Conservation (phyloP, 2,888 invertebrate genomes). For the Sclerodermus sp. region DNA sequence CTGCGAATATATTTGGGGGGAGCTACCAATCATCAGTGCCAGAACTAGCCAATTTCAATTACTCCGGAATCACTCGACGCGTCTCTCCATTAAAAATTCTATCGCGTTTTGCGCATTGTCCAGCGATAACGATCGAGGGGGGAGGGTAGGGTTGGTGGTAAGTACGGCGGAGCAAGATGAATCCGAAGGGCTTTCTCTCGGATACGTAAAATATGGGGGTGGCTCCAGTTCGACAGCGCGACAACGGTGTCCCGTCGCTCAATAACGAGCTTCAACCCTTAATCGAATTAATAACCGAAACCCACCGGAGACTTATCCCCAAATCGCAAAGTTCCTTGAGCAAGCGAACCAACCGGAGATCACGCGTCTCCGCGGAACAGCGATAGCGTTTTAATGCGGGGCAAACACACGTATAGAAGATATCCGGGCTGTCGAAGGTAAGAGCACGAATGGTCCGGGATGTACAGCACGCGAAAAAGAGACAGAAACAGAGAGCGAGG, state of each 20-base stretch:
- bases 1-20: no score
- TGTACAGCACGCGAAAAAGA: no score
- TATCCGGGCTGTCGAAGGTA: conserved; percentile 13
- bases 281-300: conserved; percentile 22
- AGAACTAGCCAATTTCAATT: no score
- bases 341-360: conserved; percentile 19
- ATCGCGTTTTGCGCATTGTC: no score
- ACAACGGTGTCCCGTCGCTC: not conserved
- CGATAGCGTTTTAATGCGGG: conserved; percentile 48
- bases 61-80: no score
- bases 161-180: no score
- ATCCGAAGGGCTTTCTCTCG: no score
- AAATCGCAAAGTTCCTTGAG: conserved; percentile 24
- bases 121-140: no score
- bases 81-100: not conserved
- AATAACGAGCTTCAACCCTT: not conserved
- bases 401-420: conserved; percentile 31
- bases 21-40: no score
- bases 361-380: conserved; percentile 30
- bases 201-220: no score
- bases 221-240: no score
- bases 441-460: not conserved
- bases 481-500: conserved; percentile 18
- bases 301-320: conserved; percentile 8
- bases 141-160: no score